Evolutionary conservation across 2,797 vertebrate genomes (phyloP).

Genomic region (Chaetodon trifasciatus): DNA sequence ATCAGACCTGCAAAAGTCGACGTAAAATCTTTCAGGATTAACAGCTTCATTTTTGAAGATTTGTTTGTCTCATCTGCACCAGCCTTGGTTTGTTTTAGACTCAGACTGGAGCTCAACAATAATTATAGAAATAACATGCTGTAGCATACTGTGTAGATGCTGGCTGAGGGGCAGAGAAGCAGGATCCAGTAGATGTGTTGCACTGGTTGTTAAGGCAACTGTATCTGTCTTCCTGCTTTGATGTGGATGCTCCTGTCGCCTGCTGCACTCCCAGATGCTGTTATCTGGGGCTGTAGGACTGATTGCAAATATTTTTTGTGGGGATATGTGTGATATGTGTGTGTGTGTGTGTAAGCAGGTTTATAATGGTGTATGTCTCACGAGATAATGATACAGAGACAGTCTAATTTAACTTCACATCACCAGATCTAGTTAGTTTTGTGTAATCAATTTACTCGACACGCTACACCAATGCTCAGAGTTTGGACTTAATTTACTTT

Average conservation of each 20-base stretch:
- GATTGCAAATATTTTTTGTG: conserved; percentile 15
- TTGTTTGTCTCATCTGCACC: neutral
- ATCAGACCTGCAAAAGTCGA: neutral
- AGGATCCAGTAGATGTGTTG: conserved; percentile 29
- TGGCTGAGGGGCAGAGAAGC: conserved; percentile 32
- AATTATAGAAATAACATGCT: conserved; percentile 35
- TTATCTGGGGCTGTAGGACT: conserved; percentile 23
- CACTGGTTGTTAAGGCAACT: conserved; percentile 60
- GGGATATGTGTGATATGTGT: neutral
- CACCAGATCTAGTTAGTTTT: conserved; percentile 14
- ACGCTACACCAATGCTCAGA: conserved; percentile 20
- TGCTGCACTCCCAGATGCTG: conserved; percentile 31
- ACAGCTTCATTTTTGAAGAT: neutral
- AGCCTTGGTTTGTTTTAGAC: conserved; percentile 9
- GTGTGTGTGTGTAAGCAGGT: conserved; percentile 10
- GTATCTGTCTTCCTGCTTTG: conserved; percentile 43
- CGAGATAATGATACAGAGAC: conserved; percentile 10
- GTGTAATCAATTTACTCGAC: conserved; percentile 45
- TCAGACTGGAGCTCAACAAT: conserved; percentile 5
- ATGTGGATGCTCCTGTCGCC: conserved; percentile 46
- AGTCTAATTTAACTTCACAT: conserved; percentile 33
- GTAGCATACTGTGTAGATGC: conserved; percentile 26
- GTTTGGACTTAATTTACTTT: conserved; percentile 29
- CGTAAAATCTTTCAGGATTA: conserved; percentile 5
- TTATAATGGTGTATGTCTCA: neutral